These are phyloP conservation scores for Brachyistius frenatus DNA, from an alignment of 2,113 vertebrate genomes.

Conservation along the genomic window DNA sequence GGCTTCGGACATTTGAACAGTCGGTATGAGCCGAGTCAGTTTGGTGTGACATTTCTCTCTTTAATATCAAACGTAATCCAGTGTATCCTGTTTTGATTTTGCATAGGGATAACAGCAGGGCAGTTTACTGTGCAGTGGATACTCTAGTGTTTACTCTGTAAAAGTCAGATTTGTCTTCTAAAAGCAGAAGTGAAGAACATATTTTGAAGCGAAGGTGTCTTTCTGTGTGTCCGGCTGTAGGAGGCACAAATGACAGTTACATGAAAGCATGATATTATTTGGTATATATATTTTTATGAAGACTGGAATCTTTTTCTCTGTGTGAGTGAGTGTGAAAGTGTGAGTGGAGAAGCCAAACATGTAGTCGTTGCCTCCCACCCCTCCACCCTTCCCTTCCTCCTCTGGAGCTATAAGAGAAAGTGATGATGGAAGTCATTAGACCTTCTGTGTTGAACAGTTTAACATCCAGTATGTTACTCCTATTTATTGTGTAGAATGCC, in stretches of 20 bases:
- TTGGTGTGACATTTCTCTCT: constrained; percentile 47
- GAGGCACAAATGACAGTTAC: constrained; percentile 27
- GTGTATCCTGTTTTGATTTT: constrained; percentile 43
- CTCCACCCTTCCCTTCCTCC: constrained; percentile 1
- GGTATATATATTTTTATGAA: constrained; percentile 55
- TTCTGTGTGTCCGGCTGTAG: constrained; percentile 15
- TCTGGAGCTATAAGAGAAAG: constrained; percentile 51
- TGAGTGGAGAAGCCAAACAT: no score
- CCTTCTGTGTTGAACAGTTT: constrained; percentile 48
- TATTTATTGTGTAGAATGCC: constrained; percentile 83
- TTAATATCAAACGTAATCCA: constrained; percentile 47
- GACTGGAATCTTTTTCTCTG: constrained; percentile 69
- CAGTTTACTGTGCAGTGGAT: constrained; percentile 14
- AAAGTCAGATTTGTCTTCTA: constrained; percentile 21
- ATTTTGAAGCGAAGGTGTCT: constrained; percentile 37
- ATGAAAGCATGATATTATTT: constrained; percentile 37
- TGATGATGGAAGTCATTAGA: constrained; percentile 37
- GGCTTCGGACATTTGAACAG: constrained; percentile 1
- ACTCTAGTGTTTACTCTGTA: constrained; percentile 38
- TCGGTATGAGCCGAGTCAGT: constrained; percentile 7
- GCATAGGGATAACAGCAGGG: constrained; percentile 39
- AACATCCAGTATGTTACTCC: constrained; percentile 55
- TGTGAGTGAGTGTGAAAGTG: constrained; percentile 4
- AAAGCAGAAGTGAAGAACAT: constrained; percentile 60
- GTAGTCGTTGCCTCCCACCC: no score